Evolutionary conservation across 2,888 invertebrate species (phyloP), one percentile per base, ranked within the genome.

Genomic region (Noctua fimbriata): DNA sequence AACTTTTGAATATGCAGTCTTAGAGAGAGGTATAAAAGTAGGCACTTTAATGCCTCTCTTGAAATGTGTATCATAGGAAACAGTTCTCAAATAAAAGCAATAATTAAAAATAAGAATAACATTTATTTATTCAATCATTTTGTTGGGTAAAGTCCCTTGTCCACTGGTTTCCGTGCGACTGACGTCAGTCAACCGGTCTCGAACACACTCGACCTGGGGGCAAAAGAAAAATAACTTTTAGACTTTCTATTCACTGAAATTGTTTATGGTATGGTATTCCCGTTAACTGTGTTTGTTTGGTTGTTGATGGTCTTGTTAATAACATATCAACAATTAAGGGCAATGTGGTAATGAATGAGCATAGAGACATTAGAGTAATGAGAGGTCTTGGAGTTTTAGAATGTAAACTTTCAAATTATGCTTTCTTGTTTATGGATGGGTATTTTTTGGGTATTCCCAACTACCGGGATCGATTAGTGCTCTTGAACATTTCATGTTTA

Each of bases 191-290:
- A 84, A 92, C 87, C 83, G 88, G 89, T 89, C 84, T 76, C 76
- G 82, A 85, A 73, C 79, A 86, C 90, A 90, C 88, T 91, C 90
- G 84, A 92, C 88, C 94, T 94, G 94, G 73, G 89, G 84, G 90
- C 92, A 94, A 93, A 21, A 88, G 85, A 88, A 91, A 90, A 89
- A 83, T 66, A 79, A 82, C 76, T 73, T 79, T 82, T 85, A 82
- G 70, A 88, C 82, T 88, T 81, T 87, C 79, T 83, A 84, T 82
- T 87, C 58, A n/a, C 49, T 49, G 28, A 67, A 77, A 76, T 67
- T 60, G 36, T n/a, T 70, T 72, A 14, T 44, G 44, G 67, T 9
- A 28, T 44, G 58, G n/a, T 36, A 60, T 76, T 84, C 36, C 74
- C 84, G 74, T 73, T 79, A 78, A 41, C 49, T 28, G 47, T 58